Conservation (phyloP, 2,113 vertebrate species). For the Ammodytes marinus region DNA sequence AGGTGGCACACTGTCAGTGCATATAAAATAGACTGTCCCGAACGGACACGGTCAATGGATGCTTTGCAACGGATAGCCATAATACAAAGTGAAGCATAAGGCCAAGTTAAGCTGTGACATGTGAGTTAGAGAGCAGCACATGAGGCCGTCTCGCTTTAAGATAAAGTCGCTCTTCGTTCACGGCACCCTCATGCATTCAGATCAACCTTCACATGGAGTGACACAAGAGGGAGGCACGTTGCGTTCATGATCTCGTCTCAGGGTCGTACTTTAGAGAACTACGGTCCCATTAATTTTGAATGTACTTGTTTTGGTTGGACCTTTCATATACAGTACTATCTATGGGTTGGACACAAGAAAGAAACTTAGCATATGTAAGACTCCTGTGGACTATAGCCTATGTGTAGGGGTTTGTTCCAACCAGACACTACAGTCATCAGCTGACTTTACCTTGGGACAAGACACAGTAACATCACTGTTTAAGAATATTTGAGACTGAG, state of each 20-base stretch:
- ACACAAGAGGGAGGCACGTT: conserved; percentile 39
- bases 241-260: conserved; percentile 52
- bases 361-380: background rate
- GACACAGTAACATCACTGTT: too few relatives aligned
- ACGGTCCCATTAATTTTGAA: background rate
- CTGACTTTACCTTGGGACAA: background rate
- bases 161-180: conserved; percentile 35
- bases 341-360: background rate
- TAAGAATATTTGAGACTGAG: too few relatives aligned
- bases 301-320: background rate
- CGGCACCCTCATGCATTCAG: conserved; percentile 62
- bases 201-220: conserved; percentile 46
- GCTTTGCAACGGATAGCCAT: background rate
- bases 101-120: conserved; percentile 2
- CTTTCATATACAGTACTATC: background rate
- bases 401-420: background rate
- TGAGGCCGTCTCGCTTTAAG: conserved; percentile 17
- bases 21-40: rapidly evolving
- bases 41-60: background rate
- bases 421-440: background rate
- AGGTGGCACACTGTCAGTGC: background rate
- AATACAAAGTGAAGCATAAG: background rate
- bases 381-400: too few relatives aligned
- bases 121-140: background rate
- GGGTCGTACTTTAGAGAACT: conserved; percentile 24